Conservation (phyloP, 1,140 invertebrate species). For the Hyposmocoma kahamanoa region DNA sequence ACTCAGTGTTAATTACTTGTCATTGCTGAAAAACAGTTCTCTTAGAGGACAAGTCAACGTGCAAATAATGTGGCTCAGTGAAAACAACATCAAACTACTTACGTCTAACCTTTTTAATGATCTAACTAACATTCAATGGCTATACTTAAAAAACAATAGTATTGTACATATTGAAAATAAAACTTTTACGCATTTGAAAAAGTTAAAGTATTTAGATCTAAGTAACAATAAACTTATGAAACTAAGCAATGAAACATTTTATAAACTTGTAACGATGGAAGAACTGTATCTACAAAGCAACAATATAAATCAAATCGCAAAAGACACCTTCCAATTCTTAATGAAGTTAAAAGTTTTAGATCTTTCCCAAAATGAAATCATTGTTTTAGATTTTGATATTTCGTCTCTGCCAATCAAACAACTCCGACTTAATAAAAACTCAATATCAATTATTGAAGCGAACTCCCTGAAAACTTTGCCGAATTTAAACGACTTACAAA, state of each 20-base stretch:
- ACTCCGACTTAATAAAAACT: constrained; percentile 75
- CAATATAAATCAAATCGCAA: constrained; percentile 76
- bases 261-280: constrained; percentile 77
- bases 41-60: constrained; percentile 85
- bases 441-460: constrained; percentile 74
- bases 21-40: constrained; percentile 84
- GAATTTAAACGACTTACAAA: constrained; percentile 76
- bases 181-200: constrained; percentile 84
- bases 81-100: constrained; percentile 85
- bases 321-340: constrained; percentile 76
- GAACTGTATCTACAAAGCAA: constrained; percentile 80
- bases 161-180: constrained; percentile 86
- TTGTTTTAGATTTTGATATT: constrained; percentile 75
- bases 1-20: constrained; percentile 87
- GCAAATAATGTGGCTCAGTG: constrained; percentile 89
- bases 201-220: constrained; percentile 84
- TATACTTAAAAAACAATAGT: constrained; percentile 89
- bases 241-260: constrained; percentile 79
- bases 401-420: constrained; percentile 77
- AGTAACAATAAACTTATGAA: constrained; percentile 82
- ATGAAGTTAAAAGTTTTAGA: constrained; percentile 78
- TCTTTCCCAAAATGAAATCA: constrained; percentile 79
- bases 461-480: constrained; percentile 75
- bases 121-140: constrained; percentile 81
- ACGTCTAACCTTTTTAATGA: constrained; percentile 84